Conservation (phyloP, 1,140 invertebrate genomes). For the Drosophila parvula region DNA sequence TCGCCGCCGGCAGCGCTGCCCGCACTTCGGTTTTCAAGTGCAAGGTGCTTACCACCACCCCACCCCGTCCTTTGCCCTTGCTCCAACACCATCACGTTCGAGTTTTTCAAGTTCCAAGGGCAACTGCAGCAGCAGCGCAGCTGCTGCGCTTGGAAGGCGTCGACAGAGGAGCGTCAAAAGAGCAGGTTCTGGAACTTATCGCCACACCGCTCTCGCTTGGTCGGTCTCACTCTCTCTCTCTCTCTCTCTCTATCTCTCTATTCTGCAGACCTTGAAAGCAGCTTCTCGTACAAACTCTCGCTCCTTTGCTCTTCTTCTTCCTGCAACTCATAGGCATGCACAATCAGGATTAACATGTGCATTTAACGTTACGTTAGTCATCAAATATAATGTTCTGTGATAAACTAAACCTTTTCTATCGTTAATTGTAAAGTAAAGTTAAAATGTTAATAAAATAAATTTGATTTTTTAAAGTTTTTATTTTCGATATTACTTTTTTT, state of each 20-base stretch:
- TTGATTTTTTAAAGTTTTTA: no score
- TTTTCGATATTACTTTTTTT: no score
- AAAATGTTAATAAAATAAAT: no score
- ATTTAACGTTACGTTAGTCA: not conserved
- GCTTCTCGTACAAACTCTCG: constrained; percentile 37
- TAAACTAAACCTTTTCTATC: not conserved
- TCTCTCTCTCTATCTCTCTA: constrained; percentile 1
- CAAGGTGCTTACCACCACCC: constrained; percentile 51
- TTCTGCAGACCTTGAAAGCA: constrained; percentile 79
- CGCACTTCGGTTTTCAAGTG: constrained; percentile 72
- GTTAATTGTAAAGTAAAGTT: no score
- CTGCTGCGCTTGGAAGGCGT: constrained; percentile 31
- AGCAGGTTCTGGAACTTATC: constrained; percentile 28
- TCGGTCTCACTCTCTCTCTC: constrained; percentile 3
- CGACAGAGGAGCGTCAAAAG: constrained; percentile 16
- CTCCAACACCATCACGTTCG: not conserved
- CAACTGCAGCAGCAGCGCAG: constrained; percentile 71
- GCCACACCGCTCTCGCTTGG: constrained; percentile 2
- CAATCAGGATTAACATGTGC: not conserved
- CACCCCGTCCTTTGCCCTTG: no score
- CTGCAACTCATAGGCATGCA: constrained; percentile 14
- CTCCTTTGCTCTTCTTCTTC: constrained; percentile 7
- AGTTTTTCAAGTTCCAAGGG: constrained; percentile 68
- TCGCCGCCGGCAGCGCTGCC: constrained; percentile 24
- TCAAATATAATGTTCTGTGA: not conserved